Evolutionary conservation across 2,113 vertebrate genomes (phyloP), one percentile per base, ranked within the genome.

Genomic region (Neolamprologus hecqui): DNA sequence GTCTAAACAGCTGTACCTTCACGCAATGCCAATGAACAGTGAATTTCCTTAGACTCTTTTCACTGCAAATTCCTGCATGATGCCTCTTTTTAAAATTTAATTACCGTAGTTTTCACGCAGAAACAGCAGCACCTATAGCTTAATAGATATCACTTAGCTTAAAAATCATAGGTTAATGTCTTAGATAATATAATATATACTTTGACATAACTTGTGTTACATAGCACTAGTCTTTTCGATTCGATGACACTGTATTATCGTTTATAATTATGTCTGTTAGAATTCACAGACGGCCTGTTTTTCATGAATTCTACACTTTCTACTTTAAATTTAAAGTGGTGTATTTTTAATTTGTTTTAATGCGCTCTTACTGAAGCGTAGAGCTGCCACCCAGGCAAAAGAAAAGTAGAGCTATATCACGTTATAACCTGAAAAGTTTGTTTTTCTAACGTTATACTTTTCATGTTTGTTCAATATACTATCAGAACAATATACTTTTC

Each of bases 41-140:
- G 58, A 63, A 12, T 63, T 35, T 63, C 9, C 31, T 63, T 12
- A 35, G 58, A 35, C 6, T 63, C 9, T 63, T 63, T 63, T 65
- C 60, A 65, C 31, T 35, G 31, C 17, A 35, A n/a, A 35, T 65
- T 65, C 60, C 17, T 63, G 4, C 31, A 63, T 60, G 15, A 60
- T 35, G 1, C 60, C 31, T 65, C 31, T 35, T 65, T 63, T 35
- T 12, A 1, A 35, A 65, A n/a, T 65, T 0, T 12, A 35, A n/a
- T 65, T 65, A 65, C 0, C 0, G 17, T n/a, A n/a, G 17, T 63
- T 63, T 63, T 63, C 31, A 63, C 31, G 17, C 58, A 35, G 60
- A 65, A 65, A 65, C 60, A 35, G 60, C 60, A 35, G 60, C 60
- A 35, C 60, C 31, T 65, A 5, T 35, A 35, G 60, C 60, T 65